Evolutionary conservation across 1,140 invertebrate genomes (phyloP), one percentile per base, ranked within the genome.

Genomic region (Anagrus nilaparvatae): DNA sequence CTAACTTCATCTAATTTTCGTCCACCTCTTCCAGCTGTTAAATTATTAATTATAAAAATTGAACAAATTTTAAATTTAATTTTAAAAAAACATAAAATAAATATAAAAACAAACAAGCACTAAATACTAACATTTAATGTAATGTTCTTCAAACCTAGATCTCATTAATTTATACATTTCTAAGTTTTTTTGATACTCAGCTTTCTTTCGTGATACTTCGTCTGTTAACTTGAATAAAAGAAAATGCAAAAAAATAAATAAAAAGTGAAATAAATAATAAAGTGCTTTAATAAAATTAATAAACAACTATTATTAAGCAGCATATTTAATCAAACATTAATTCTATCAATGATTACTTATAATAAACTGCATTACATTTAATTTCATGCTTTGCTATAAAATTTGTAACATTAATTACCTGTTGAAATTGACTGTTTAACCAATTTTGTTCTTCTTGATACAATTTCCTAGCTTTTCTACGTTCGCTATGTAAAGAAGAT

Each of bases 371-470:
- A 13, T 20, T 40, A 9, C 2, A 12, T 41, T 8, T 36, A 17
- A 37, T 16, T 24, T 4, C 17, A n/a, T n/a, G n/a, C n/a, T n/a
- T n/a, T n/a, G n/a, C n/a, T n/a, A 29, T 7, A 17, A 17, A 4
- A 23, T 6, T 17, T 9, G 0, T 24, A 34, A 18, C 12, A 31
- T 43, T 32, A 64, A 73, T 70, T 68, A 91, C 89, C 71, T 88
- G 85, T 50, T 81, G 77, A 56, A 93, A 83, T 54, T 92, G 86
- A 44, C 79, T 78, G 23, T 81, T 81, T 40, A 93, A 81, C 67
- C 85, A 80, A 40, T 74, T 73, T 55, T 92, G 81, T 55, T 94
- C 90, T 53, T 94, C 89, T 49, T 84, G 81, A 58, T 90, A 93
- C 5, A 77, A 63, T 58, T 92, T 92, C 32, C 83, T 74, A 0